Base-by-base conservation (phyloP, 2,113 vertebrate species). In the Seriola aureovittata region DNA sequence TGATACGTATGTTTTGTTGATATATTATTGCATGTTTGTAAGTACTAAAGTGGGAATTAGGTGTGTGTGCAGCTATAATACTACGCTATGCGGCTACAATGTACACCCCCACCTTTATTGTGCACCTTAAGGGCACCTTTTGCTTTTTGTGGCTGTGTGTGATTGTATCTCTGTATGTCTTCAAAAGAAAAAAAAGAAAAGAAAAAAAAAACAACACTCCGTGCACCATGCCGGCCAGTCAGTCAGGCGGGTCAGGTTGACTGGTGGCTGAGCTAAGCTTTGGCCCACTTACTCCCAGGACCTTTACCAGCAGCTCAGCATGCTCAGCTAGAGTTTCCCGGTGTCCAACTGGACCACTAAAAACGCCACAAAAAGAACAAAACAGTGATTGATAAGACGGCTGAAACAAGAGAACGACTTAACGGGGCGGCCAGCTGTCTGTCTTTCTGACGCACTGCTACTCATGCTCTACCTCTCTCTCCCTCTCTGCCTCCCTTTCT, bases 371-470 rank as follows among this genome's bases (percentile, higher is more conserved):
- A 89, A 91, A 93, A 90, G 92, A 93, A 94, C 90, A 94, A 93
- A 94, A 93, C 85, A 87, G 92, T 93, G 93, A 95, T 94, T 94
- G 95, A 95, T 93, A 94, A 93, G 91, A 89, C 78, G 87, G 84
- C 84, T 91, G 94, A 93, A 94, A 95, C 85, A 85, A 86, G 92
- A 95, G 90, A 88, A 67, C 62, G 71, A 87, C 88, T 93, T 88
- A 93, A 89, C 88, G 78, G 89, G 90, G 89, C 87, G 68, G 82
- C 91, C 88, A 85, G 78, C 91, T 92, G 93, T 92, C 92, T 89
- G 87, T 91, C 88, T 85, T 72, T 87, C 79, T 88, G 84, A 85
- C 82, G 68, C 90, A 90, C 89, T 44, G 71, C 87, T 85, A 81
- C 90, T 91, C 89, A 60, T 66, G 87, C 89, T 85, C 87, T 71